Evolutionary conservation across 2,888 invertebrate genomes (phyloP).

Genomic region (Andrena hattorfiana): DNA sequence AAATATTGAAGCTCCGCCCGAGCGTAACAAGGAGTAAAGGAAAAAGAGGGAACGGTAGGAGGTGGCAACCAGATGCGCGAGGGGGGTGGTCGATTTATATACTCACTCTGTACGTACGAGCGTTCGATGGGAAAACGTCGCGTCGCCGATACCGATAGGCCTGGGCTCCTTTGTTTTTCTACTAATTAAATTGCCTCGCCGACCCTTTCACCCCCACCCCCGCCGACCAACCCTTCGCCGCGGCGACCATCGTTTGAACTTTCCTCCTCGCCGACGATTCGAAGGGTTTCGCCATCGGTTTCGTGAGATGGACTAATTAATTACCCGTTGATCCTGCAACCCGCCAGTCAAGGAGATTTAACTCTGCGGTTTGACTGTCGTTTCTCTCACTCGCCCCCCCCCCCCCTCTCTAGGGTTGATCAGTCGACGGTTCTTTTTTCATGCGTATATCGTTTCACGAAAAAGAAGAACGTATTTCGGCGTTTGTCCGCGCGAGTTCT

Average conservation of each 20-base stretch:
- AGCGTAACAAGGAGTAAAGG: slow-evolving; percentile 33
- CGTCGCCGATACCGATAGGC: slow-evolving; percentile 72
- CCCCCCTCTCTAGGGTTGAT: neutral
- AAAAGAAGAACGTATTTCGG: neutral
- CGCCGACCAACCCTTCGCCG: slow-evolving; percentile 39
- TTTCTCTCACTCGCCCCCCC: neutral
- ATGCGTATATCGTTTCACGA: neutral
- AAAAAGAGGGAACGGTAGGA: neutral
- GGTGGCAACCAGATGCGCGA: neutral
- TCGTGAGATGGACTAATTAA: slow-evolving; percentile 70
- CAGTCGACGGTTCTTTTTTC: slow-evolving; percentile 3
- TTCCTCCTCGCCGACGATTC: slow-evolving; percentile 65
- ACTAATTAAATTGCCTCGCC: slow-evolving; percentile 69
- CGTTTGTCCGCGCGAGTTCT: neutral
- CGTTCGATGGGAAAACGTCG: slow-evolving; percentile 74
- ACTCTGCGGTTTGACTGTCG: slow-evolving; percentile 42
- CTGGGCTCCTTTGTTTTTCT: slow-evolving; percentile 67
- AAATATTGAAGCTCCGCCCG: slow-evolving; percentile 77
- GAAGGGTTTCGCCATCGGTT: slow-evolving; percentile 67
- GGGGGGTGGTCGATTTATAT: slow-evolving; percentile 62
- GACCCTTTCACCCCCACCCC: slow-evolving; percentile 36
- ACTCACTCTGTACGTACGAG: slow-evolving; percentile 52
- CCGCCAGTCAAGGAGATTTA: slow-evolving; percentile 54
- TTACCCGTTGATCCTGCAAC: slow-evolving; percentile 58
- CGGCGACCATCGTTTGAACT: slow-evolving; percentile 70